phyloP scores from a whole-genome alignment of 2,113 vertebrate species.

The Nothobranchius furzeri region DNA sequence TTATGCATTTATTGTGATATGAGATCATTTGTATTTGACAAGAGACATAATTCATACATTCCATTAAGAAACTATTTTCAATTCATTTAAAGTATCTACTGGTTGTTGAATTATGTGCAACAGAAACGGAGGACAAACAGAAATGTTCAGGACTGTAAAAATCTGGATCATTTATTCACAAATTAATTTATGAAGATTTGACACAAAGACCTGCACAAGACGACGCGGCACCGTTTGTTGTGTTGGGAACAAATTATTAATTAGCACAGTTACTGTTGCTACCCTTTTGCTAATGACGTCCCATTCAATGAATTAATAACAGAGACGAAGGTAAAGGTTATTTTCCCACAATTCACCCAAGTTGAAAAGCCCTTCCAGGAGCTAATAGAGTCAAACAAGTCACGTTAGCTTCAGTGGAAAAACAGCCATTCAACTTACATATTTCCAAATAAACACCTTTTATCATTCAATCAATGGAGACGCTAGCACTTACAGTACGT shows the following conservation, averaged over 20 bases:
- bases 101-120: too few relatives aligned
- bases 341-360: conserved; percentile 10
- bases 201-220: neutral
- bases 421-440: conserved; percentile 16
- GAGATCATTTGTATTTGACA: too few relatives aligned
- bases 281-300: conserved; percentile 34
- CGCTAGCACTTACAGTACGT: neutral
- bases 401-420: conserved; percentile 18
- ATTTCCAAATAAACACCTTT: conserved; percentile 24
- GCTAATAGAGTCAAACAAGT: conserved; percentile 8
- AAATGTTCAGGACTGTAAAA: too few relatives aligned
- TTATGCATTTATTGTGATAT: too few relatives aligned
- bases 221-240: neutral
- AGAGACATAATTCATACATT: too few relatives aligned
- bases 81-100: too few relatives aligned
- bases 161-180: too few relatives aligned
- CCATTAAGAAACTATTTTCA: too few relatives aligned
- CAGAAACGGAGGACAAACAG: too few relatives aligned
- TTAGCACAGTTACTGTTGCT: conserved; percentile 35
- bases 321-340: conserved; percentile 32
- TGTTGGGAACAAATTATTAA: conserved; percentile 28
- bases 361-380: neutral
- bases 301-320: conserved; percentile 28
- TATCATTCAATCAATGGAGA: conserved; percentile 30
- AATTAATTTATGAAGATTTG: too few relatives aligned